Evolutionary conservation across 30 jellyfish, hydroid and myxozoan species (phyloP).

Genomic region (Pelagia noctiluca): DNA sequence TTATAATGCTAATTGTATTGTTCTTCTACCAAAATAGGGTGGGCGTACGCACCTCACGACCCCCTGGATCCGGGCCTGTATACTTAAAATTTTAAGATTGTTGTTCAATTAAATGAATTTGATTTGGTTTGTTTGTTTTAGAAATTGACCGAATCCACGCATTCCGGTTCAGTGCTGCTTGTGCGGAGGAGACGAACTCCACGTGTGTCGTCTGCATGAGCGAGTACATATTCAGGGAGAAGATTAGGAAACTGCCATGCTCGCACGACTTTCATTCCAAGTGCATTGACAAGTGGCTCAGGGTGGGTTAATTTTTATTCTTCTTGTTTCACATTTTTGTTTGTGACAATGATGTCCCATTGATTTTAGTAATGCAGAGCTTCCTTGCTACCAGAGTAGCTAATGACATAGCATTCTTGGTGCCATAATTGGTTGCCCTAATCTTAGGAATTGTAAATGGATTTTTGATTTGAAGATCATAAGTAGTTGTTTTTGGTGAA

Average conservation of each 20-base stretch:
- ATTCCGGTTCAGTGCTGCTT: slow-evolving; percentile 79
- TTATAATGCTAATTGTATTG: too few species aligned
- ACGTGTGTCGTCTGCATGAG: slow-evolving; percentile 95
- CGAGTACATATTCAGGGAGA: slow-evolving; percentile 81
- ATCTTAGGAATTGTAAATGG: too few species aligned
- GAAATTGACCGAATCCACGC: slow-evolving; percentile 89
- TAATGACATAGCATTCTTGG: too few species aligned
- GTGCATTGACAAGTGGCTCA: slow-evolving; percentile 94
- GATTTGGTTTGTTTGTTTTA: background rate
- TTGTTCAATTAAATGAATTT: background rate
- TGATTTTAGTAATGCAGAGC: background rate
- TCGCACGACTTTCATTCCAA: slow-evolving; percentile 94
- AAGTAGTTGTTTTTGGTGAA: too few species aligned
- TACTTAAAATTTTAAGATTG: too few species aligned
- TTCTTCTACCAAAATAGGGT: too few species aligned
- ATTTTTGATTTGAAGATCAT: too few species aligned
- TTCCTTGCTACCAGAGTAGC: background rate
- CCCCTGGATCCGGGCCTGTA: too few species aligned
- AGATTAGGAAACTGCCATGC: slow-evolving; percentile 89
- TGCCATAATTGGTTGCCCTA: too few species aligned
- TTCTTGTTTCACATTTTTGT: background rate
- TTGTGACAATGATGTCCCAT: slow-evolving; percentile 10
- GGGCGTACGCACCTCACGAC: too few species aligned
- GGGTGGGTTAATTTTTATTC: slow-evolving; percentile 58
- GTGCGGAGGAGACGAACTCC: slow-evolving; percentile 83